Conservation (phyloP, 1,140 invertebrate genomes). For the Drosophila persimilis region DNA sequence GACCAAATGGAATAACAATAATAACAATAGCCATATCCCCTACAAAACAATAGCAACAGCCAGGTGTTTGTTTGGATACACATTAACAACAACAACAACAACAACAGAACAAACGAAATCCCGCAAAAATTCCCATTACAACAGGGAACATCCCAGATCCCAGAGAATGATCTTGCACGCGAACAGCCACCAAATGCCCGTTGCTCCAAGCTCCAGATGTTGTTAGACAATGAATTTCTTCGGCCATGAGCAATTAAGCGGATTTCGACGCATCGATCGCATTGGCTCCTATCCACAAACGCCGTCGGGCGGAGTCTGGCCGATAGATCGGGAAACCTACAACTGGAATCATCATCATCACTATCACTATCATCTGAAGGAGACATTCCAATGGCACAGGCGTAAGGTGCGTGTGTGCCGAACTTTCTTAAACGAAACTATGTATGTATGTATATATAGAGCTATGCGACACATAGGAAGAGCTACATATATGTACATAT, state of each 20-base stretch:
- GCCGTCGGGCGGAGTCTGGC: slow-evolving; percentile 31
- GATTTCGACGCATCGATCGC: slow-evolving; percentile 67
- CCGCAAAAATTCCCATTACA: no score
- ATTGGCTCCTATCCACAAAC: slow-evolving; percentile 25
- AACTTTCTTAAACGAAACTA: background rate
- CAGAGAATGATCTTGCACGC: slow-evolving; percentile 12
- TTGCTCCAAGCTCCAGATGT: slow-evolving; percentile 1
- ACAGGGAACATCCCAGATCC: no score
- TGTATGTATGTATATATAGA: background rate
- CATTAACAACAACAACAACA: slow-evolving; percentile 5
- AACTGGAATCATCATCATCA: background rate
- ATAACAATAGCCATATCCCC: background rate
- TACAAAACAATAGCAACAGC: slow-evolving; percentile 6
- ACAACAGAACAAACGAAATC: slow-evolving; percentile 2
- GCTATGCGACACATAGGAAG: slow-evolving; percentile 3
- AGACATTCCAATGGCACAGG: slow-evolving; percentile 53
- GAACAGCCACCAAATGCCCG: slow-evolving; percentile 24
- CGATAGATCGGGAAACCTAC: slow-evolving; percentile 31
- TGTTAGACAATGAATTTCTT: slow-evolving; percentile 69
- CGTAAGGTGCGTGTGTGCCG: slow-evolving; percentile 43
- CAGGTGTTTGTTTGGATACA: no score
- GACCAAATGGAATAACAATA: slow-evolving; percentile 19
- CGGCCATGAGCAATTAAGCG: slow-evolving; percentile 69
- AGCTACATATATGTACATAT: background rate
- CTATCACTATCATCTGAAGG: slow-evolving; percentile 47